Conservation (phyloP, 1,140 invertebrate species). For the Cherax destructor region DNA sequence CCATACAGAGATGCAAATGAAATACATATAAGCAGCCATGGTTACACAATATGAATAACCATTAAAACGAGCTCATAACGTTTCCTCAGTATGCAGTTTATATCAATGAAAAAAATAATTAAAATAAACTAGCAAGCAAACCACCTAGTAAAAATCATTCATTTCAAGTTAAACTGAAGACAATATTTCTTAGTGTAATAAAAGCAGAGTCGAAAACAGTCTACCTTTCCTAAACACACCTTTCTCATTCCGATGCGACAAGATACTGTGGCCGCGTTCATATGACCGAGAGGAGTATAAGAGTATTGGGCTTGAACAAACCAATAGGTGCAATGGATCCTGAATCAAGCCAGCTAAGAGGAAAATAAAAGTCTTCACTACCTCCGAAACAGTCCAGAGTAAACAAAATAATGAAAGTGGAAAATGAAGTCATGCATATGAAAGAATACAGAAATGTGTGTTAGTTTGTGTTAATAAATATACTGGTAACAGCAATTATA, state of each 20-base stretch:
- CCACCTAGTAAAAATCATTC: slow-evolving; percentile 40
- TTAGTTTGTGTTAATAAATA: slow-evolving; percentile 8
- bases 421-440: slow-evolving; percentile 43
- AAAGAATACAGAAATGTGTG: slow-evolving; percentile 13
- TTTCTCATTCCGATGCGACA: slow-evolving; percentile 65
- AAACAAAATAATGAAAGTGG: slow-evolving; percentile 17
- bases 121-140: slow-evolving; percentile 48
- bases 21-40: slow-evolving; percentile 32
- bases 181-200: slow-evolving; percentile 34
- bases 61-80: slow-evolving; percentile 36
- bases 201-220: slow-evolving; percentile 62
- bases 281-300: slow-evolving; percentile 38
- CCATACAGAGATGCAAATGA: slow-evolving; percentile 47
- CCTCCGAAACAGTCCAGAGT: slow-evolving; percentile 61
- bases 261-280: slow-evolving; percentile 63
- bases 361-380: slow-evolving; percentile 58
- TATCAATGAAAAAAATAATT: slow-evolving; percentile 21
- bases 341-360: slow-evolving; percentile 67
- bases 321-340: slow-evolving; percentile 64
- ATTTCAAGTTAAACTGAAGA: slow-evolving; percentile 10
- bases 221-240: slow-evolving; percentile 67
- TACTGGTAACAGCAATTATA: background rate
- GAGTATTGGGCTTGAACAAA: slow-evolving; percentile 53
- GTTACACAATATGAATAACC: slow-evolving; percentile 21
- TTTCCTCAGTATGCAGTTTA: slow-evolving; percentile 51